These are phyloP conservation scores for Drosophila maculinotata DNA, from an alignment of 2,888 invertebrate genomes.

Conservation along the genomic window DNA sequence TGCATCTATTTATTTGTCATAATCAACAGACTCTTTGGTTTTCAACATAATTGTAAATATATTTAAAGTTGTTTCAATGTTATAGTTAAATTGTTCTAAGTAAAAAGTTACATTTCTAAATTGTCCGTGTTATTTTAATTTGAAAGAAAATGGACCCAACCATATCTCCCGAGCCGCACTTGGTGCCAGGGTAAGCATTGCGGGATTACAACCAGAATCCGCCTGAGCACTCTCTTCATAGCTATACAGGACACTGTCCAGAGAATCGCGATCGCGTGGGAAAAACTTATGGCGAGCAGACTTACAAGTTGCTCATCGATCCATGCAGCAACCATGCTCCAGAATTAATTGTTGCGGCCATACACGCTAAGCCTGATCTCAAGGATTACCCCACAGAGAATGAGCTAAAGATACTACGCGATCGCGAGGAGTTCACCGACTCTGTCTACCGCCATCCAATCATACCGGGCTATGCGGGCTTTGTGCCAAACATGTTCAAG, in stretches of 20 bases:
- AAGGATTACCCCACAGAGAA: constrained; percentile 88
- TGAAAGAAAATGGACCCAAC: constrained; percentile 77
- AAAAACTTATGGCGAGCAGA: constrained; percentile 90
- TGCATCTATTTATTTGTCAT: constrained; percentile 4
- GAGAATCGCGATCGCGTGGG: constrained; percentile 91
- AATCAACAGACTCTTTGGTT: not conserved
- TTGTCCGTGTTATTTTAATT: constrained; percentile 34
- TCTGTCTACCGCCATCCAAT: constrained; percentile 90
- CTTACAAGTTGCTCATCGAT: constrained; percentile 90
- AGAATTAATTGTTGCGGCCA: constrained; percentile 84
- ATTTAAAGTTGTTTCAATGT: constrained; percentile 1
- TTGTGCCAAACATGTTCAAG: constrained; percentile 87
- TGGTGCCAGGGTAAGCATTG: constrained; percentile 89
- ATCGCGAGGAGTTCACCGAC: constrained; percentile 88
- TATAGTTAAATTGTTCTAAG: constrained; percentile 24
- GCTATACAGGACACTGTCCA: constrained; percentile 92
- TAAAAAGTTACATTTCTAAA: constrained; percentile 35
- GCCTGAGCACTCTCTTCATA: constrained; percentile 72
- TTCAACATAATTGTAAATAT: constrained; percentile 38
- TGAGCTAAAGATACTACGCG: constrained; percentile 89
- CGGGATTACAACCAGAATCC: not conserved
- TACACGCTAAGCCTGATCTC: constrained; percentile 76
- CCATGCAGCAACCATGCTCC: constrained; percentile 91
- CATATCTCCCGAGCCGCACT: constrained; percentile 89
- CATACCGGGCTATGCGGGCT: constrained; percentile 91